Conservation (phyloP, 2,888 invertebrate genomes). For the Eretmocerus hayati region DNA sequence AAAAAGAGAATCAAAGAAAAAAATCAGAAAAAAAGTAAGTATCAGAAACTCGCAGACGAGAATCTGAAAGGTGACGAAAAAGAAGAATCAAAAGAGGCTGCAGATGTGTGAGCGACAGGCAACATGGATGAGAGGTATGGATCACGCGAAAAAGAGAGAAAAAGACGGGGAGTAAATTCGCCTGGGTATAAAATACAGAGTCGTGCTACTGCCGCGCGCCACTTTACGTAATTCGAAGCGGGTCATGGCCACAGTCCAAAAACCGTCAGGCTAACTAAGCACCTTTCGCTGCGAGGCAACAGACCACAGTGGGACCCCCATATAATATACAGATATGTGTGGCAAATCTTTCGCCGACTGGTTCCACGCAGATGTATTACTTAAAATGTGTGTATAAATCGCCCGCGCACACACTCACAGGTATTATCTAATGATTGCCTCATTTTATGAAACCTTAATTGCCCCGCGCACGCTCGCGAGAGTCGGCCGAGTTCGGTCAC, state of each 20-base stretch:
- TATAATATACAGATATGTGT: no score
- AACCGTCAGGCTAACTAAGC: conserved; percentile 22
- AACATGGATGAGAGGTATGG: neutral
- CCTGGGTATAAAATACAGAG: no score
- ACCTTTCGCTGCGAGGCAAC: neutral
- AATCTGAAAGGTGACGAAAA: neutral
- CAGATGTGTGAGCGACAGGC: no score
- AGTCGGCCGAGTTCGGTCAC: neutral
- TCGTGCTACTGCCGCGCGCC: conserved; percentile 13
- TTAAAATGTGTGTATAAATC: no score
- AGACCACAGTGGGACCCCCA: neutral
- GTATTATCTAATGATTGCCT: conserved; percentile 7
- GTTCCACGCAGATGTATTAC: no score
- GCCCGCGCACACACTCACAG: neutral
- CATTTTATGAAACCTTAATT: conserved; percentile 6
- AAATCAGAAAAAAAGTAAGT: neutral
- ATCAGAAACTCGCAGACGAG: neutral
- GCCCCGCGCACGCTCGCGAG: no score
- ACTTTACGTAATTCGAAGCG: conserved; percentile 34
- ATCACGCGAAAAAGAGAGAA: neutral
- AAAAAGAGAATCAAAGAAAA: neutral
- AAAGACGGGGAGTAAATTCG: neutral
- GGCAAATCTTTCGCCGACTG: no score
- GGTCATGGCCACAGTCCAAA: conserved; percentile 42
- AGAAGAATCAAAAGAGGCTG: neutral